Conservation (phyloP, 2,113 vertebrate species). For the Leptocoma aspasia region DNA sequence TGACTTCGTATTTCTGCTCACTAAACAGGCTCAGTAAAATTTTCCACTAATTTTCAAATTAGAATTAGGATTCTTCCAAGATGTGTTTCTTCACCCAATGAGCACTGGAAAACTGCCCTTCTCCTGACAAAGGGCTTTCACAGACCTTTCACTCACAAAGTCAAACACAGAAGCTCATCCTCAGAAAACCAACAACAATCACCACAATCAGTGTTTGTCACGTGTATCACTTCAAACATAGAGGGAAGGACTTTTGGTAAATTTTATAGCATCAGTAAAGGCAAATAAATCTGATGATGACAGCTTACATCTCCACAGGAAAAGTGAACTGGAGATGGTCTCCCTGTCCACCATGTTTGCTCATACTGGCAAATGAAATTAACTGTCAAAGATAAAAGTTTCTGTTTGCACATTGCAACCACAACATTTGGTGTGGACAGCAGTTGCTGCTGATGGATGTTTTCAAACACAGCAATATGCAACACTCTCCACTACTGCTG, state of each 20-base stretch:
- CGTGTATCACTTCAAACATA: neutral
- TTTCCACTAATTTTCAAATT: conserved; percentile 58
- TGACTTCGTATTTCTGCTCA: conserved; percentile 2
- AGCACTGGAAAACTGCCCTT: neutral
- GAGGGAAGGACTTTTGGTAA: neutral
- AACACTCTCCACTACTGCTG: neutral
- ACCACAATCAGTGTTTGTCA: neutral
- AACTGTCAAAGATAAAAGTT: neutral
- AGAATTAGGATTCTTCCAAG: conserved; percentile 25
- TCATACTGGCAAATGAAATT: neutral
- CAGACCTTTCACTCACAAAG: neutral
- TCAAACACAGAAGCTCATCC: neutral
- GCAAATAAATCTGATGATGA: neutral
- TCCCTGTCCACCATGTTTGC: neutral
- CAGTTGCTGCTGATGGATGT: neutral
- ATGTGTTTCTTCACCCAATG: neutral
- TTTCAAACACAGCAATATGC: neutral
- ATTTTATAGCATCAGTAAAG: neutral
- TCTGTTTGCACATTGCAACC: neutral
- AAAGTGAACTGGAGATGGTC: neutral
- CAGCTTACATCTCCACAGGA: neutral
- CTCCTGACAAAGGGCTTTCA: neutral
- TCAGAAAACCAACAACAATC: neutral
- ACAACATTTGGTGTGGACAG: neutral
- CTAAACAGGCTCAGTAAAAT: conserved; percentile 2